Conservation (phyloP, 2,113 vertebrate species). For the Oplegnathus fasciatus region DNA sequence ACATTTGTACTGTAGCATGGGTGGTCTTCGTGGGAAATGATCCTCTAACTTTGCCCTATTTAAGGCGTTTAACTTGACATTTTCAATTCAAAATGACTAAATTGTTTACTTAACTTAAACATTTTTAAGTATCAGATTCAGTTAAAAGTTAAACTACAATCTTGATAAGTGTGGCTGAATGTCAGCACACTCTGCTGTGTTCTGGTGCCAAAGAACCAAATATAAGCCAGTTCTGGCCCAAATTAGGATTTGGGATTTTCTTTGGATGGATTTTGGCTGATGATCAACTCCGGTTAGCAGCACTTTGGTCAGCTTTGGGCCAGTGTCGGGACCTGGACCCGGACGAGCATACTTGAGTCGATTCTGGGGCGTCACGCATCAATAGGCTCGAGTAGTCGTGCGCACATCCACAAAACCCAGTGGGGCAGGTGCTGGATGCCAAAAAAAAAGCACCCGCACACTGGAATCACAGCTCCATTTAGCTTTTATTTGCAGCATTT, state of each 20-base stretch:
- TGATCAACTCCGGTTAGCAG: background rate
- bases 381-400: background rate
- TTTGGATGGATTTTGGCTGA: background rate
- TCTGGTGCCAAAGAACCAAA: background rate
- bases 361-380: background rate
- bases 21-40: no score
- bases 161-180: background rate
- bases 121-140: background rate
- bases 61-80: background rate
- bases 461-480: background rate
- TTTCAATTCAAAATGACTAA: background rate
- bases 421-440: background rate
- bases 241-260: background rate
- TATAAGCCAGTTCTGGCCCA: background rate
- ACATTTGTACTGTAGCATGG: background rate
- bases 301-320: background rate
- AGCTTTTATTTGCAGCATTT: background rate
- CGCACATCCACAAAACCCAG: background rate
- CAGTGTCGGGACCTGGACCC: background rate
- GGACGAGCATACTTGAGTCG: background rate
- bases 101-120: background rate
- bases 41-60: background rate
- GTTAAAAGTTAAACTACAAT: background rate
- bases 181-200: background rate
- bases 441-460: background rate